A percentile compares a stretch with the other conserved stretches of the same genome.
These are phyloP conservation scores for Sycophila texana DNA, from an alignment of 2,888 invertebrate species.

Conservation along the genomic window DNA sequence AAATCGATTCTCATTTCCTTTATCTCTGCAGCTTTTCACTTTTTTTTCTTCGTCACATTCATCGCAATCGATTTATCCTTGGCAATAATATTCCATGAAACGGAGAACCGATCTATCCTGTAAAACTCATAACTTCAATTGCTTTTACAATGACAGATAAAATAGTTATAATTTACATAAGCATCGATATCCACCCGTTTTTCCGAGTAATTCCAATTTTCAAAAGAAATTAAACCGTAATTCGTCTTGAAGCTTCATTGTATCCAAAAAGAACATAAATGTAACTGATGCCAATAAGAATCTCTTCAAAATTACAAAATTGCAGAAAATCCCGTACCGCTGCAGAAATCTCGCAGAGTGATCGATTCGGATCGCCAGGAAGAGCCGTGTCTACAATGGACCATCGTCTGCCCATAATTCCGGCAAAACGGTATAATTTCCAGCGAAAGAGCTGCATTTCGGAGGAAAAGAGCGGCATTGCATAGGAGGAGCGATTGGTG, in stretches of 20 bases:
- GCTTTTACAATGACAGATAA: too few species aligned
- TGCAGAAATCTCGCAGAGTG: neutral
- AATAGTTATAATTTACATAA: too few species aligned
- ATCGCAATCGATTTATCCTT: slow-evolving; percentile 32
- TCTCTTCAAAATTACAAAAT: neutral
- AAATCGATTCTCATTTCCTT: slow-evolving; percentile 47
- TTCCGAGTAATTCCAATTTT: too few species aligned
- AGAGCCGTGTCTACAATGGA: slow-evolving; percentile 33
- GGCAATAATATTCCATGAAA: slow-evolving; percentile 51
- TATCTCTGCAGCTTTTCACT: slow-evolving; percentile 41
- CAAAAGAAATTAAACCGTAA: too few species aligned
- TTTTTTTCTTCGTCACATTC: slow-evolving; percentile 27
- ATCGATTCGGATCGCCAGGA: neutral
- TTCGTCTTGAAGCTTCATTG: too few species aligned
- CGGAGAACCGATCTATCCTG: slow-evolving; percentile 31
- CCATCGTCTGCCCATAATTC: slow-evolving; percentile 53
- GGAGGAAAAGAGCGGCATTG: neutral
- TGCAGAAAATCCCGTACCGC: neutral
- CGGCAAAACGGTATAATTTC: slow-evolving; percentile 55
- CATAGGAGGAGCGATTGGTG: neutral
- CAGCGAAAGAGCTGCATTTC: slow-evolving; percentile 3
- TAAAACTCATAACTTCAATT: too few species aligned
- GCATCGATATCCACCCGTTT: too few species aligned
- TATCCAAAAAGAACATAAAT: too few species aligned
- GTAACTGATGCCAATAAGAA: too few species aligned